These are phyloP conservation scores for Drosophila nr. perissopoda DNA, from an alignment of 2,888 invertebrate species.

Conservation along the genomic window DNA sequence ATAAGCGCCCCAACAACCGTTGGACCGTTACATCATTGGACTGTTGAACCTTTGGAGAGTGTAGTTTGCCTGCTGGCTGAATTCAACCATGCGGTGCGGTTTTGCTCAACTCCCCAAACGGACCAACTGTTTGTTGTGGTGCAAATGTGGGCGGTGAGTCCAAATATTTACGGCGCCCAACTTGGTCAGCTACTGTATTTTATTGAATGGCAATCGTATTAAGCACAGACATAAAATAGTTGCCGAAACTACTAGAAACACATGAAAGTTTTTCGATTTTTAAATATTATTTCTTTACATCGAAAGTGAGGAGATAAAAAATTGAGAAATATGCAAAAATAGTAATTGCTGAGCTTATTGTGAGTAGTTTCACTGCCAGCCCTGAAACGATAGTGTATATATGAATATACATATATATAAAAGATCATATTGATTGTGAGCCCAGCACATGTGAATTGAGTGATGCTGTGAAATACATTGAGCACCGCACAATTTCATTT, in stretches of 20 bases:
- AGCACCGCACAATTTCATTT: conserved; percentile 71
- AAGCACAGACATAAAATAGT: conserved; percentile 23
- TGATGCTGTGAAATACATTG: conserved; percentile 47
- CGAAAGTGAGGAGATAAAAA: not conserved
- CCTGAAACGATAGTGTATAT: not conserved
- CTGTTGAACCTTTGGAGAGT: conserved; percentile 30
- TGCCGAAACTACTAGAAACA: conserved; percentile 8
- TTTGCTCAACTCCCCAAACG: conserved; percentile 18
- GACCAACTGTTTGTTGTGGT: conserved; percentile 18
- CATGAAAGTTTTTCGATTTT: conserved; percentile 6
- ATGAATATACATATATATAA: conserved; percentile 3
- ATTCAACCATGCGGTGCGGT: conserved; percentile 72
- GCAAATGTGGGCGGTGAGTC: conserved; percentile 17
- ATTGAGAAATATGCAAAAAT: not conserved
- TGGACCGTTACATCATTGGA: conserved; percentile 14
- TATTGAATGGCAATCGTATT: conserved; percentile 35
- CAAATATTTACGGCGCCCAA: conserved; percentile 73
- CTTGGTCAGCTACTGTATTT: conserved; percentile 59
- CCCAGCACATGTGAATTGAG: conserved; percentile 45
- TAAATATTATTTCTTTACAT: conserved; percentile 1
- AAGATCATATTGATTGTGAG: conserved; percentile 18
- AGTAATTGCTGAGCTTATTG: conserved; percentile 4
- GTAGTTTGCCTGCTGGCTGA: conserved; percentile 49
- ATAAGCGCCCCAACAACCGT: conserved; percentile 53
- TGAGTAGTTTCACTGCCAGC: conserved; percentile 2